Evolutionary conservation across 2,113 vertebrate species (phyloP), one percentile per base, ranked within the genome.

Genomic region (Heterocephalus glaber): DNA sequence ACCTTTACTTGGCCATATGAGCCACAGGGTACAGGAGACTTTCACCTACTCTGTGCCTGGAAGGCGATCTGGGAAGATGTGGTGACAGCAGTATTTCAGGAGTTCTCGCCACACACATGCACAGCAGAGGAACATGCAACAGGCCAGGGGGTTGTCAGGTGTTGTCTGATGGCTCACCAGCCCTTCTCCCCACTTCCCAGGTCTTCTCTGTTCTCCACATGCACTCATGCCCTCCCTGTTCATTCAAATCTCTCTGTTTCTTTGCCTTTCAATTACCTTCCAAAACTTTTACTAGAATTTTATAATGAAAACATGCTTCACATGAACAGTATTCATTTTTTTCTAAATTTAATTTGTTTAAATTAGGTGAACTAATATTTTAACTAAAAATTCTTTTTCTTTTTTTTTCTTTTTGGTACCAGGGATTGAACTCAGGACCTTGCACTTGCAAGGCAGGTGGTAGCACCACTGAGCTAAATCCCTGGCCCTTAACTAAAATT

Each of bases 211-310:
- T 11, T 54, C 61, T 54, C 76, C 44, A 22, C 1, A 1, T 63
- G 6, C 56, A 1, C 5, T 41, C 19, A 52, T 19, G 4, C 49
- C 41, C 44, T 79, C 84, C 28, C 74, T 61, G 24, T 30, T 38
- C 56, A 47, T 26, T 85, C 4, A 3, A 5, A 54, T 26, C n/a
- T 30, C 58, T 82, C 61, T 85, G 10, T 41, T 72, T 70, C 81
- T 94, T 94, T 82, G 44, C 22, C 56, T 86, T 92, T 63, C n/a
- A 93, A 70, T 33, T 22, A 80, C 33, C 52, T 92, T 90, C 52
- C 38, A 26, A 54, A 95, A 52, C 35, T 7, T 0, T 20, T 26
- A 24, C 26, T 54, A 68, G 41, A 94, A 81, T 72, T 88, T 58
- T n/a, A 26, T 54, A 58, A 22, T 35, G 3, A 68, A 94, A 92